These are phyloP conservation scores for Rhorus exstirpatorius DNA, from an alignment of 2,888 invertebrate species.

Conservation along the genomic window DNA sequence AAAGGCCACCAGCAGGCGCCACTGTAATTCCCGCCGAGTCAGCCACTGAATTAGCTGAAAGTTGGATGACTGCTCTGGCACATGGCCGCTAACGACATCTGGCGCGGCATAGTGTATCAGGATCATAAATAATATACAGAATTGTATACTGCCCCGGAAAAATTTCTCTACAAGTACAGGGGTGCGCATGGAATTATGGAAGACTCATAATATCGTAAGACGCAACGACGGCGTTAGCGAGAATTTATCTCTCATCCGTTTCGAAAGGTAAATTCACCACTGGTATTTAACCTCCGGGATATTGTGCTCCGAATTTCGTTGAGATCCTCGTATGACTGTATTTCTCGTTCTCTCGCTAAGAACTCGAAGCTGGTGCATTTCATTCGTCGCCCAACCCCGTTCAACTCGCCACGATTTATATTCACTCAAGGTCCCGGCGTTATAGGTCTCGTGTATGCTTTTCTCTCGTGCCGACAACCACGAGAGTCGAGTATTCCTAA, in stretches of 20 bases:
- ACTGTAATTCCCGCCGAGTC: constrained; percentile 44
- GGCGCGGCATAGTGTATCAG: constrained; percentile 15
- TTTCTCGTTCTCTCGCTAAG: constrained; percentile 1
- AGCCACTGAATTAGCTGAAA: constrained; percentile 55
- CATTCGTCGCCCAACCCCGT: constrained; percentile 3
- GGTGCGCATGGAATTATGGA: constrained; percentile 28
- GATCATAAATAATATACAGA: constrained; percentile 6
- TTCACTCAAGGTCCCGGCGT: constrained; percentile 6
- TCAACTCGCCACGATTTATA: constrained; percentile 13
- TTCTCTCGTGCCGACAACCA: constrained; percentile 1
- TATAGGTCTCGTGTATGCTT: constrained; percentile 17
- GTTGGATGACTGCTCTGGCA: constrained; percentile 30
- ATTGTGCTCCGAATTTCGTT: constrained; percentile 56
- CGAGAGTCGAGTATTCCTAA: neutral
- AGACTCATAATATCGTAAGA: constrained; percentile 48
- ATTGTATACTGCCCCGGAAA: constrained; percentile 1
- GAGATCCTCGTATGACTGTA: constrained; percentile 2
- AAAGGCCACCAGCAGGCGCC: neutral
- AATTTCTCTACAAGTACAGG: constrained; percentile 1
- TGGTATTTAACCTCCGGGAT: constrained; percentile 44
- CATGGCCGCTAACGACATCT: constrained; percentile 14
- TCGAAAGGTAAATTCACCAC: constrained; percentile 45
- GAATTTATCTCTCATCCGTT: neutral
- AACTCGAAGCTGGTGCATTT: constrained; percentile 1
- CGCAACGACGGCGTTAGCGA: constrained; percentile 16